Base-by-base conservation (phyloP, 2,113 vertebrate genomes). In the Chionis minor region DNA sequence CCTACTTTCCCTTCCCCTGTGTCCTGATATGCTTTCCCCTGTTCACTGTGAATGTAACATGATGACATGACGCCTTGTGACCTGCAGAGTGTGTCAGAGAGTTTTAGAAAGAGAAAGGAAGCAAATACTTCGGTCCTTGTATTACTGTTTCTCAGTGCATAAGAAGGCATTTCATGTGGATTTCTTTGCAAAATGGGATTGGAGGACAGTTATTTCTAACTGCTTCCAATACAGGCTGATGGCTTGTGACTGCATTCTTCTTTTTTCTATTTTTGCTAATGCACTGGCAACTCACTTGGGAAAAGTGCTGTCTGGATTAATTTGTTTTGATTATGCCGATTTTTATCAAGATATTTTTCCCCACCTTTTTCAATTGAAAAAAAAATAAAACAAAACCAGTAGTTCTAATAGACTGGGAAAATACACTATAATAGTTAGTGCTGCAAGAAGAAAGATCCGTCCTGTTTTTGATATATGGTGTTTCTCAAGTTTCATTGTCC, bases 41-140 rank as follows among this genome's bases (percentile, higher is more conserved):
- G 32, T 65, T 89, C 74, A 18, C 35, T 49, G 69, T 70, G 65
- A 54, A 35, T 71, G 51, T 49, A 88, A 38, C 38, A 61, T 0
- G 8, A 55, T 96, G 95, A 92, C 70, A 93, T 95, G 91, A 81
- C 28, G 17, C 66, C 69, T 91, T 87, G 74, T 94, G 88, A 97
- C 95, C 95, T 96, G 90, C 69, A 97, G 96, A 96, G 95, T 96
- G 95, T 97, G 93, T 91, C 81, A 97, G 97, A 97, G 96, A 96
- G 91, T 96, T 94, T 96, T 86, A 79, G 65, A 94, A 96, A 82
- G 56, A 65, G 71, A 95, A 88, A 75, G 63, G 51, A 72, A 80
- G 21, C 58, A 10, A 79, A 20, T 77, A 45, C 58, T 93, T 65
- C 56, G 65, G 65, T 91, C 30, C 75, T 86, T 33, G 27, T 38